Base-by-base conservation (phyloP, 2,888 invertebrate genomes). In the Drosophila demipolita region DNA sequence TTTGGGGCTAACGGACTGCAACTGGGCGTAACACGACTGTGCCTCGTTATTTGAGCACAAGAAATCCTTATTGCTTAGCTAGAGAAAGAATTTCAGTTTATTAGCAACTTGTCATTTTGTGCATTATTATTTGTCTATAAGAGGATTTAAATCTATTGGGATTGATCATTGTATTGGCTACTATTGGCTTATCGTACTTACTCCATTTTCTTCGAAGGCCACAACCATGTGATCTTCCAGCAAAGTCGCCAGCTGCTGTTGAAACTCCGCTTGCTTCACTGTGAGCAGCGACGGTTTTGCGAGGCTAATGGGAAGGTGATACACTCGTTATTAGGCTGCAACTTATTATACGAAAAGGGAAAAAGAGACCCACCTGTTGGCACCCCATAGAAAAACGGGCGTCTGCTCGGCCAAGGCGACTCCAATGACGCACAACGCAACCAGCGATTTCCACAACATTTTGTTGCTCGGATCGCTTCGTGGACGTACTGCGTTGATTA, bases 331-430 rank as follows among this genome's bases (percentile, higher is more conserved):
- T 59, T 50, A 45, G 23, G 32, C 6, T 54, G n/a, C 63, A 23
- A 65, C 61, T 62, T 60, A 66, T 61, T 20, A 66, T 11, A 32
- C 42, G 3, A 17, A 45, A 32, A 42, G 9, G 1, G 3, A n/a
- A 17, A 4, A 36, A 17, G 17, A 87, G 89, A 90, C 91, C 73
- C 87, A 93, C 93, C 91, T 92, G 82, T 87, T 78, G 71, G 84
- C 84, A 36, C 94, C 95, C 95, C 95, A 95, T 70, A 95, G 81
- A 76, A 94, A 94, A 54, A 95, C 95, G 75, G 95, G 95, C 45
- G 95, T 94, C 75, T 94, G 93, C 65, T 93, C 94, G 20, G 91
- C 91, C 73, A 85, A 70, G 66, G 90, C 82, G 63, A 89, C 82
- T 68, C 91, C 87, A 75, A 92, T 80, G 73, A 92, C 82, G 78